A percentile compares a stretch with the other conserved stretches of the same genome.
Conservation (phyloP, 1,140 invertebrate genomes). For the Trachelipus rathkii region DNA sequence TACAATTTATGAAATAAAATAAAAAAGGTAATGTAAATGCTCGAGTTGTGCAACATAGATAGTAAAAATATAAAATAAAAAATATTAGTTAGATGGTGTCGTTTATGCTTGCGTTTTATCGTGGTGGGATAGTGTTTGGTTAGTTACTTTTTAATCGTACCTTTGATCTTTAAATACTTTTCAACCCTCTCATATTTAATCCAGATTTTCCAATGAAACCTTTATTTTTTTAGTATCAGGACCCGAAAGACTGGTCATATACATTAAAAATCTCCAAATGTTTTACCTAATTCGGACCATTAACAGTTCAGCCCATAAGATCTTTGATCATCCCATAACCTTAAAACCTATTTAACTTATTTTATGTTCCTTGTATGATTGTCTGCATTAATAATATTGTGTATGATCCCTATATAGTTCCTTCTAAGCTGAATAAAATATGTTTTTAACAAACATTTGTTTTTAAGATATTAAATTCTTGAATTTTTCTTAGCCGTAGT, state of each 20-base stretch:
- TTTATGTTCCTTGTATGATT: background rate
- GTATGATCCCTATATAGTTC: background rate
- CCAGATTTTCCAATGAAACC: background rate
- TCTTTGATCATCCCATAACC: too few relatives aligned
- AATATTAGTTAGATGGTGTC: constrained; percentile 10
- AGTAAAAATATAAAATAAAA: background rate
- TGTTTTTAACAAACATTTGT: too few relatives aligned
- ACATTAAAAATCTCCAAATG: background rate
- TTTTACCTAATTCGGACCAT: too few relatives aligned
- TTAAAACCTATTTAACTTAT: background rate
- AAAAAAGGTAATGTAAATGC: background rate
- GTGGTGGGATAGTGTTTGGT: constrained; percentile 8
- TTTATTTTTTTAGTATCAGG: background rate
- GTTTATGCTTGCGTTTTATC: constrained; percentile 1
- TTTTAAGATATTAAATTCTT: too few relatives aligned
- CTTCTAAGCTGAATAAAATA: background rate
- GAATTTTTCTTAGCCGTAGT: background rate
- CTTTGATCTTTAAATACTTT: background rate
- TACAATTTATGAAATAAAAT: background rate
- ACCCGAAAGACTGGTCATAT: constrained; percentile 8
- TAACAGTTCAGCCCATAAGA: too few relatives aligned
- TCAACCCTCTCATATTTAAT: background rate
- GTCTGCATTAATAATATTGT: background rate
- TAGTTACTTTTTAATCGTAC: background rate
- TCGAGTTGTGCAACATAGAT: background rate